phyloP scores from a whole-genome alignment of 2,113 vertebrate genomes.

The Scalopus aquaticus region DNA sequence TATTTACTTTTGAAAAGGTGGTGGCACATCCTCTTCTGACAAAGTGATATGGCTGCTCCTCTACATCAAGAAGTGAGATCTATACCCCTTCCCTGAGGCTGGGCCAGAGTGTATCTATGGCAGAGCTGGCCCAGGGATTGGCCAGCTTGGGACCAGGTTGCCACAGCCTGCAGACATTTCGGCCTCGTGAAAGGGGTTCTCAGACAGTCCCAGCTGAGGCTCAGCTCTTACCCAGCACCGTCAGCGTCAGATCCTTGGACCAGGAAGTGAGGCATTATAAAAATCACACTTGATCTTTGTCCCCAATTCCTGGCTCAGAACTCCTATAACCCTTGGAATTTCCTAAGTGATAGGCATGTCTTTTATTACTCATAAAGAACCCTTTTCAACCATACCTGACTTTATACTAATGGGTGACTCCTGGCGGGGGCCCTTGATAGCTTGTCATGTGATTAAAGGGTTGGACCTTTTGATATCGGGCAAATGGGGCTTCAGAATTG shows the following conservation, averaged over 20 bases:
- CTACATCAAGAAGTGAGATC: not conserved
- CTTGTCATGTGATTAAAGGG: not conserved
- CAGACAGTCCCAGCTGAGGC: not conserved
- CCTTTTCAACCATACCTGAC: not conserved
- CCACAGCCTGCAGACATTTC: not conserved
- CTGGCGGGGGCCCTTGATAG: not conserved
- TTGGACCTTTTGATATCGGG: not conserved
- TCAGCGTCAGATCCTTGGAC: fast-evolving
- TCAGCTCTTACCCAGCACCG: not conserved
- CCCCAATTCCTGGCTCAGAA: too few relatives aligned
- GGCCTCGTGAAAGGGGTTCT: too few relatives aligned
- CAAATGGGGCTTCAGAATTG: too few relatives aligned
- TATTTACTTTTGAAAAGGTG: too few relatives aligned
- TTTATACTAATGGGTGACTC: not conserved
- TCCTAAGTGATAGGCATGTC: not conserved
- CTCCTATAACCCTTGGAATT: too few relatives aligned
- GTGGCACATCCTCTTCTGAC: not conserved
- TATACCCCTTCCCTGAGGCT: not conserved
- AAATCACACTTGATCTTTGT: too few relatives aligned
- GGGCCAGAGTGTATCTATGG: not conserved
- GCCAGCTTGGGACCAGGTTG: not conserved
- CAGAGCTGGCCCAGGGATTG: not conserved
- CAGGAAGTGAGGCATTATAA: too few relatives aligned
- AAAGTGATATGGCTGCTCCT: not conserved
- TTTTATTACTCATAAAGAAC: not conserved